Evolutionary conservation across 2,888 invertebrate genomes (phyloP).

Genomic region (Brachyptera putata): DNA sequence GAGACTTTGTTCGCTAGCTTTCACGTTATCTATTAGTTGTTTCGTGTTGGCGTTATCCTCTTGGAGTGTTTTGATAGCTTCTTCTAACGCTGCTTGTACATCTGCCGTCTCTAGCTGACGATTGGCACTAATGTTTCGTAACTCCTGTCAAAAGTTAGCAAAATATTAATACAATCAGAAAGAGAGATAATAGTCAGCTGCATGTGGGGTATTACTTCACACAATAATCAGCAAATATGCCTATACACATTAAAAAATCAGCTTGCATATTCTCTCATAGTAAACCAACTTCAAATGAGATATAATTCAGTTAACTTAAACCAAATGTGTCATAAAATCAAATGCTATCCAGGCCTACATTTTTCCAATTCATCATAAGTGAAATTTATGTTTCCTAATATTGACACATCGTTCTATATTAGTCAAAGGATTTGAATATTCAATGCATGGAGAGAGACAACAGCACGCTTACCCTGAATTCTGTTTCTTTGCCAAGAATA

Average conservation of each 20-base stretch:
- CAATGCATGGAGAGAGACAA: too few species aligned
- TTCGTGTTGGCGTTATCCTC: conserved; percentile 68
- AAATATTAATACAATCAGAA: too few species aligned
- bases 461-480: conserved; percentile 71
- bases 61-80: conserved; percentile 65
- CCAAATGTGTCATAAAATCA: too few species aligned
- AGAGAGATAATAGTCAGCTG: too few species aligned
- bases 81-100: conserved; percentile 73
- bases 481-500: conserved; percentile 83
- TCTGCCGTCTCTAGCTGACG: conserved; percentile 75
- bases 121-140: conserved; percentile 73
- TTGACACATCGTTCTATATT: too few species aligned
- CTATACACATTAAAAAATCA: too few species aligned
- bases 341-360: not conserved
- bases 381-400: conserved; percentile 14
- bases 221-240: too few species aligned
- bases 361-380: not conserved
- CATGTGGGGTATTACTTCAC: too few species aligned
- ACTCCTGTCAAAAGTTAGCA: conserved; percentile 51
- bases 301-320: too few species aligned
- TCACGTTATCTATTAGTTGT: conserved; percentile 76
- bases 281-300: too few species aligned
- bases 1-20: conserved; percentile 81
- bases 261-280: too few species aligned
- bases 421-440: too few species aligned